Evolutionary conservation across 2,113 vertebrate species (phyloP).

Genomic region (Mirounga angustirostris): DNA sequence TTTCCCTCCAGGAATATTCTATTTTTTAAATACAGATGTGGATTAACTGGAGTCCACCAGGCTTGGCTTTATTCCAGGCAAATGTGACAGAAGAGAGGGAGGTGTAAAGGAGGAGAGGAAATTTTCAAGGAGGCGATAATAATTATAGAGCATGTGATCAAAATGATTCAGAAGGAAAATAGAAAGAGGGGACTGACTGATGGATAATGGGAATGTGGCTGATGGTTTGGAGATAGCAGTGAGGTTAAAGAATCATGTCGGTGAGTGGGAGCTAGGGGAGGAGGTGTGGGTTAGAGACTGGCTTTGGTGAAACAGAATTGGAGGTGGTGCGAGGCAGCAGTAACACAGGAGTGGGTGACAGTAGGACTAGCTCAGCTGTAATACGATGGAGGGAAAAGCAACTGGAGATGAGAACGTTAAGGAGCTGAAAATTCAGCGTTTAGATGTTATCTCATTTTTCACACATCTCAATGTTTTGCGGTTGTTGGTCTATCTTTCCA

Average conservation of each 20-base stretch:
- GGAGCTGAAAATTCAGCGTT: neutral
- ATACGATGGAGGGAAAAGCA: neutral
- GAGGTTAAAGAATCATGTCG: neutral
- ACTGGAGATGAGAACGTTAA: neutral
- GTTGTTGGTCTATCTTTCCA: neutral
- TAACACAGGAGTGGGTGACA: neutral
- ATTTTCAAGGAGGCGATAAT: neutral
- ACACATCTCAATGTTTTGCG: neutral
- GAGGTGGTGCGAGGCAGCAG: neutral
- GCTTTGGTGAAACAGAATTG: neutral
- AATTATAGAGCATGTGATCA: neutral
- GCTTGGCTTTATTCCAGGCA: neutral
- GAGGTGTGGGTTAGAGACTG: neutral
- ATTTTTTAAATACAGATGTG: neutral
- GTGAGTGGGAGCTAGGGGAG: neutral
- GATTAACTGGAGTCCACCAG: neutral
- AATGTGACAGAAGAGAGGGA: neutral
- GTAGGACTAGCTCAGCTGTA: neutral
- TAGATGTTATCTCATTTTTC: neutral
- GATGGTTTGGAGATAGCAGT: neutral
- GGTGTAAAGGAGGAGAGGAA: neutral
- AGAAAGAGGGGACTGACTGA: neutral
- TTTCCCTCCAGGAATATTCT: neutral
- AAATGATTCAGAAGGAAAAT: constrained; percentile 1
- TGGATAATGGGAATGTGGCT: neutral